Evolutionary conservation across 2,888 invertebrate species (phyloP).

Genomic region (Acleris cristana): DNA sequence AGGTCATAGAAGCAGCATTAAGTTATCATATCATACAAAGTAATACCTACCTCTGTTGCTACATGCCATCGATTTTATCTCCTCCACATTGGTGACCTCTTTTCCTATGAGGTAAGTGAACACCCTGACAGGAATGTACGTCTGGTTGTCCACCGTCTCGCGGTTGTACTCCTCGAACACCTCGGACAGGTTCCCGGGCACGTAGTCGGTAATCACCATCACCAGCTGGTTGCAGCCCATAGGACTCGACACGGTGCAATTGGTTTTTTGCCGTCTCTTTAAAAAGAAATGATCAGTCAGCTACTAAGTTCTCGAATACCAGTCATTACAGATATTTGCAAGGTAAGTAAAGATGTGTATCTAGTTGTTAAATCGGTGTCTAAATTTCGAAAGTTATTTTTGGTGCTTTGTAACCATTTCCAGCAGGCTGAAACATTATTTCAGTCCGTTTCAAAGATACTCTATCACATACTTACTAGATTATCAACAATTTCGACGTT

Average conservation of each 20-base stretch:
- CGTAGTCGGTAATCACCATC: conserved; percentile 98
- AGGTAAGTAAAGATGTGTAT: too few relatives aligned
- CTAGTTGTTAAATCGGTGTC: too few relatives aligned
- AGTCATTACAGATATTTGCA: too few relatives aligned
- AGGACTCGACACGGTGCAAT: conserved; percentile 65
- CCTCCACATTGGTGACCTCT: conserved; percentile 94
- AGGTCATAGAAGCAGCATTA: too few relatives aligned
- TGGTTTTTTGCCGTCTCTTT: conserved; percentile 54
- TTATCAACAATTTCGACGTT: too few relatives aligned
- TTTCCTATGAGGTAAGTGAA: conserved; percentile 98
- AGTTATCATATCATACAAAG: too few relatives aligned
- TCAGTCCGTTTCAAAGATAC: too few relatives aligned
- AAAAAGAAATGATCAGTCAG: conserved; percentile 17
- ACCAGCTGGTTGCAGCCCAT: conserved; percentile 96
- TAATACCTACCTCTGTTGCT: conserved; percentile 90
- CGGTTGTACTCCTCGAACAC: conserved; percentile 93
- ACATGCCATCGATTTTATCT: conserved; percentile 97
- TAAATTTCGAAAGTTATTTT: too few relatives aligned
- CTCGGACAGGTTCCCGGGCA: conserved; percentile 93
- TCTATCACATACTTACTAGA: too few relatives aligned
- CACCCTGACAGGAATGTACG: conserved; percentile 92
- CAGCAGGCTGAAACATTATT: too few relatives aligned
- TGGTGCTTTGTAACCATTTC: too few relatives aligned
- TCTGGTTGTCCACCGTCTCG: conserved; percentile 83
- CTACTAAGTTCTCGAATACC: too few relatives aligned